Base-by-base conservation (phyloP, 2,797 vertebrate species). In the Taenioides sp. region DNA sequence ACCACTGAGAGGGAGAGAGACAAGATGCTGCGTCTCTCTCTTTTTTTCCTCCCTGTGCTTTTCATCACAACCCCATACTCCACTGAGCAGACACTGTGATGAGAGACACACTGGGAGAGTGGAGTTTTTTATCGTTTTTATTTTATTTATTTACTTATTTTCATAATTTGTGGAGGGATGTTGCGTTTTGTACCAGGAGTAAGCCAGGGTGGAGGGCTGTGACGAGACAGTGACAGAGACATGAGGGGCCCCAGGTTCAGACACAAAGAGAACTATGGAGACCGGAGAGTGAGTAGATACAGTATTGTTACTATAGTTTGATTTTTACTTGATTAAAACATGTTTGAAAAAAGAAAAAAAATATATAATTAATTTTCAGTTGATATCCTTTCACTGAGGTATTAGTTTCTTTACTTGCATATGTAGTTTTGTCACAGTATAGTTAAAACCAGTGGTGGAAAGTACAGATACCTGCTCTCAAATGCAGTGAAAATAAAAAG, bases 211-310 rank as follows among this genome's bases (percentile, higher is more conserved):
- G 40, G 40, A 82, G 74, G 83, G 73, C 75, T 40, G 78, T 78
- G 80, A 78, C 74, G 78, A 81, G 69, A 72, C 71, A 55, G 60
- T 70, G 71, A 76, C 17, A 59, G 64, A 74, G 78, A 76, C 74
- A 85, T 79, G 80, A 80, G 67, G 74, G 83, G 81, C 77, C 82
- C 84, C 73, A 82, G 81, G 82, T 54, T 64, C 72, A 80, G 72
- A 85, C 72, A 88, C 86, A 84, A 87, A 86, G 86, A 84, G 76
- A 77, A 78, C 76, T 70, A 77, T 77, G 76, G 76, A 47, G 68
- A 81, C 73, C 83, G 70, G 72, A 85, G 79, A 88, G 92, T 93
- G 87, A 94, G 92, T 93, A 92, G 65, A 76, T 65, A 79, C 84
- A 0, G 22, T 1, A 22, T 86, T 65, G 63, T 61, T 76, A 37